Evolutionary conservation across 2,888 invertebrate genomes (phyloP).

Genomic region (Synergus japonicus): DNA sequence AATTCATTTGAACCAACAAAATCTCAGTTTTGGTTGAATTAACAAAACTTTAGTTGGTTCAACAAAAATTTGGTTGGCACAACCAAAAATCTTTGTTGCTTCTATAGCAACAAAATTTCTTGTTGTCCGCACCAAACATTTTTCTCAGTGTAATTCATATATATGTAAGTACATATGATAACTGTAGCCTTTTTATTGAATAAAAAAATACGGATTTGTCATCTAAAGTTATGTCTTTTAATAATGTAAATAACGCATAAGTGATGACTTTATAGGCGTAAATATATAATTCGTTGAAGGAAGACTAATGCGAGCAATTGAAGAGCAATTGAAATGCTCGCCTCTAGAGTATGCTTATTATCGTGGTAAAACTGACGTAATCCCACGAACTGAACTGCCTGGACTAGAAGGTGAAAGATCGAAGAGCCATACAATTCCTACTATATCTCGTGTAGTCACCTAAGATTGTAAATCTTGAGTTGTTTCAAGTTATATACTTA

Average conservation of each 20-base stretch:
- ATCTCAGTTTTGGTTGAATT: too few relatives aligned
- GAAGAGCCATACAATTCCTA: constrained; percentile 8
- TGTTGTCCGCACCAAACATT: too few relatives aligned
- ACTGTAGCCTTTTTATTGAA: too few relatives aligned
- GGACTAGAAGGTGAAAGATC: constrained; percentile 12
- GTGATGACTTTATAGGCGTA: neutral
- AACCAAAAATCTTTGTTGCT: too few relatives aligned
- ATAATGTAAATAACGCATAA: neutral
- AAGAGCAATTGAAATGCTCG: constrained; percentile 13
- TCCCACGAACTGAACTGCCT: neutral
- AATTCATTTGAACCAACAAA: too few relatives aligned
- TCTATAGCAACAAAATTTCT: too few relatives aligned
- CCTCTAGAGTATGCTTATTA: neutral
- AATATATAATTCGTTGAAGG: neutral
- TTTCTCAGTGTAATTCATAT: too few relatives aligned
- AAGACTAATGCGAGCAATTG: constrained; percentile 6
- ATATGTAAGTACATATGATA: too few relatives aligned
- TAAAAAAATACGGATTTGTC: too few relatives aligned
- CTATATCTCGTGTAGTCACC: neutral
- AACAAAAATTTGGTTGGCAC: too few relatives aligned
- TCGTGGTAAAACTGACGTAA: neutral
- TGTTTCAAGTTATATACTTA: constrained; percentile 12
- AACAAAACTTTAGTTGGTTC: too few relatives aligned
- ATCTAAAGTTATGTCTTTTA: neutral
- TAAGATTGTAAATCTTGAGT: constrained; percentile 22